Conservation (phyloP, 2,113 vertebrate species). For the Thinocorus orbignyianus region DNA sequence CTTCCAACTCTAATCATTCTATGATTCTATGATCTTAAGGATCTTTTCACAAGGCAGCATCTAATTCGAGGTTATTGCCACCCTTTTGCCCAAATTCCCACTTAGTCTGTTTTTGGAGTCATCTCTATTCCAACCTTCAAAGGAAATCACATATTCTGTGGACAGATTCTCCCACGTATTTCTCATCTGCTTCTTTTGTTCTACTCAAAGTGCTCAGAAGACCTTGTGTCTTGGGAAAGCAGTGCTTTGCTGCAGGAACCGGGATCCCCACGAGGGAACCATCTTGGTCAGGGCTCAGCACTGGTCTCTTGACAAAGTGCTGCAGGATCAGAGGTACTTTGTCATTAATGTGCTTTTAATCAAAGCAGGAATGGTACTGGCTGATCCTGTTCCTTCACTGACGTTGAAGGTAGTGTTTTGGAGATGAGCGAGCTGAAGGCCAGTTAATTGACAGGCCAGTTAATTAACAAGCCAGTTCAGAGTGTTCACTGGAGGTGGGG, state of each 20-base stretch:
- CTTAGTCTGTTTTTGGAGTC: not conserved
- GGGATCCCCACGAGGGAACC: not conserved
- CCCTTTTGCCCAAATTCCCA: not conserved
- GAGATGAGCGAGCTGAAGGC: not conserved
- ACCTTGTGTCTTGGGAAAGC: not conserved
- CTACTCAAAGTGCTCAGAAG: not conserved
- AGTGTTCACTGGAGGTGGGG: not conserved
- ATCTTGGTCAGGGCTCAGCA: not conserved
- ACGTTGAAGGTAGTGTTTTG: not conserved
- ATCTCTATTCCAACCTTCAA: not conserved
- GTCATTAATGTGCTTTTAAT: not conserved
- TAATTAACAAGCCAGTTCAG: too few species aligned
- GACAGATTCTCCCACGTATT: not conserved
- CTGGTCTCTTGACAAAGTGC: not conserved
- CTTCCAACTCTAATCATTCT: too few species aligned
- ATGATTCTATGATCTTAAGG: not conserved
- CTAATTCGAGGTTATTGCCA: not conserved
- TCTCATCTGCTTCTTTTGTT: not conserved
- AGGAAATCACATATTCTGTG: not conserved
- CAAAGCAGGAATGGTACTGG: not conserved
- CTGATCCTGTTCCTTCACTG: not conserved
- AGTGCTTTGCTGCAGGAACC: fast-evolving
- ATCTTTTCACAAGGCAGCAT: not conserved
- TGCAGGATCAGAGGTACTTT: not conserved
- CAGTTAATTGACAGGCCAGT: not conserved